These are phyloP conservation scores for Ailurus styani DNA, from an alignment of 2,113 vertebrate species.

Conservation along the genomic window DNA sequence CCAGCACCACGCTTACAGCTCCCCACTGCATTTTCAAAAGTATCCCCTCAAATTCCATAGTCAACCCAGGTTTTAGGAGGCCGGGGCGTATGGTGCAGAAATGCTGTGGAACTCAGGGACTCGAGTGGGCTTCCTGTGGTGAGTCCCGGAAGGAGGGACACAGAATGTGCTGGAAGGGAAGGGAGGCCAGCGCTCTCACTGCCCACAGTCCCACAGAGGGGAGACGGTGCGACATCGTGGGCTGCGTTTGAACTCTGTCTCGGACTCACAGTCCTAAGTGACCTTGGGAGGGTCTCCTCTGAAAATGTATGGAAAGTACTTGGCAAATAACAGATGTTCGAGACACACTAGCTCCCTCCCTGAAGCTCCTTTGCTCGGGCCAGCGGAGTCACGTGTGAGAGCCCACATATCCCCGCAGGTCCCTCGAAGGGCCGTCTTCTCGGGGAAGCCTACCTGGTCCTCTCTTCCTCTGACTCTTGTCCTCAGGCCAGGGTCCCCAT, in stretches of 20 bases:
- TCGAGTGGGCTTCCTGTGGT: background rate
- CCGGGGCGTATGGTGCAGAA: background rate
- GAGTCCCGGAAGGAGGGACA: background rate
- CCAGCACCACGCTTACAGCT: background rate
- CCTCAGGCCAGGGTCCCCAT: background rate
- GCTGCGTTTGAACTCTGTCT: background rate
- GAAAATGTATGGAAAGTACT: background rate
- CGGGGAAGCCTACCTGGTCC: background rate
- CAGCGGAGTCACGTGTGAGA: background rate
- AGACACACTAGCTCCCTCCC: background rate
- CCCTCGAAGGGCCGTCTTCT: background rate
- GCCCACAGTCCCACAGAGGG: background rate
- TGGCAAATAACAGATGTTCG: background rate
- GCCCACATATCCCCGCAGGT: background rate
- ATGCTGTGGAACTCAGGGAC: background rate
- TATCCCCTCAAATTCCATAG: background rate
- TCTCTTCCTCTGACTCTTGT: background rate
- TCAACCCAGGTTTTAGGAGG: background rate
- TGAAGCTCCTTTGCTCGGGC: background rate
- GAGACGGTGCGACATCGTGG: rapidly evolving
- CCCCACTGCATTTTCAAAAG: background rate
- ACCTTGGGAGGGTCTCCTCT: background rate
- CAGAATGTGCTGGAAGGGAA: background rate
- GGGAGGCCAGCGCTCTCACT: rapidly evolving
- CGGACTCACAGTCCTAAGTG: background rate